Evolutionary conservation across 2,797 vertebrate genomes (phyloP).

Genomic region (Choloepus didactylus): DNA sequence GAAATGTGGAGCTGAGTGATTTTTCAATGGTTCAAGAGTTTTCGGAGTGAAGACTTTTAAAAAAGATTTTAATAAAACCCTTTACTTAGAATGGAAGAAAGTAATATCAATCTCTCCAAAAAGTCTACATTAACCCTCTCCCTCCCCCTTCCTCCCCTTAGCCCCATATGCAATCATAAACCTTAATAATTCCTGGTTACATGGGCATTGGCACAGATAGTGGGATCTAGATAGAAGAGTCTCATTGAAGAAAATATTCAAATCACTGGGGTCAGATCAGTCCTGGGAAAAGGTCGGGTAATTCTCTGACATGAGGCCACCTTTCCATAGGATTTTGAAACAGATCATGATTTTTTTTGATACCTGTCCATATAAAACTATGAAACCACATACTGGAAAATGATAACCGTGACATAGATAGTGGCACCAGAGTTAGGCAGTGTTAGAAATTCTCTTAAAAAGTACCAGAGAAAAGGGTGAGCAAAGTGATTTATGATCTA

Average conservation of each 20-base stretch:
- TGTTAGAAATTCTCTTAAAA: neutral
- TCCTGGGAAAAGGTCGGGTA: neutral
- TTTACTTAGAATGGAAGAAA: neutral
- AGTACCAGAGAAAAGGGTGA: neutral
- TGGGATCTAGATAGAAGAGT: neutral
- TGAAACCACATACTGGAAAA: neutral
- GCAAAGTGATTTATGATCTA: neutral
- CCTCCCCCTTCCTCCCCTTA: no score
- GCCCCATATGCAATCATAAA: neutral
- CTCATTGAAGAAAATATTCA: neutral
- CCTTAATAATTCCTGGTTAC: neutral
- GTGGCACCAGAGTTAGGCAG: neutral
- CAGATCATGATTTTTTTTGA: neutral
- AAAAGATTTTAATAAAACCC: constrained; percentile 8
- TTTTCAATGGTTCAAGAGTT: neutral
- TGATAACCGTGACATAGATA: neutral
- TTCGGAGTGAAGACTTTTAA: neutral
- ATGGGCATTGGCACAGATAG: neutral
- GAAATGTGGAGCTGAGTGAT: neutral
- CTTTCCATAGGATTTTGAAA: constrained; percentile 6
- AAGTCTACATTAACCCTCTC: neutral
- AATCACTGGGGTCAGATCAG: neutral
- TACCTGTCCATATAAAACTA: neutral
- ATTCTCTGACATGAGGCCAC: neutral
- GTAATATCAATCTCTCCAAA: neutral